phyloP scores from a whole-genome alignment of 2,888 invertebrate species.

The Hyppa rectilinea region DNA sequence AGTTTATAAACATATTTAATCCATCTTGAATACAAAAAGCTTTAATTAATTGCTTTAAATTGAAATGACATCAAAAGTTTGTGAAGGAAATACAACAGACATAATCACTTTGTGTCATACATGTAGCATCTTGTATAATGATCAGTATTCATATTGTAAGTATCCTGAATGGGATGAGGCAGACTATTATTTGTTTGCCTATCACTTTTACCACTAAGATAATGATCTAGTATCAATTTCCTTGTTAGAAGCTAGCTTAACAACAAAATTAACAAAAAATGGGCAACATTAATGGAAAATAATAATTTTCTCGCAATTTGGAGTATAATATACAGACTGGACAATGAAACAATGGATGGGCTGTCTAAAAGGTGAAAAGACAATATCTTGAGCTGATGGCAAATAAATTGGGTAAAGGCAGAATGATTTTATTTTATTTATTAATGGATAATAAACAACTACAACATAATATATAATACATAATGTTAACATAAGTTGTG shows the following conservation, averaged over 20 bases:
- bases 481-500: too few relatives aligned
- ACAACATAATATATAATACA: too few relatives aligned
- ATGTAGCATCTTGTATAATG: background rate
- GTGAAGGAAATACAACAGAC: background rate
- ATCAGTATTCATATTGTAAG: background rate
- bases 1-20: background rate
- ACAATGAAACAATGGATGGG: too few relatives aligned
- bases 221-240: background rate
- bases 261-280: background rate
- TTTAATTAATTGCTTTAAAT: background rate
- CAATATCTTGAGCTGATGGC: too few relatives aligned
- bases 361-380: too few relatives aligned
- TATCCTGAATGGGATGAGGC: background rate
- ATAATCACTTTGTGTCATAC: background rate
- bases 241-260: background rate
- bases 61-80: background rate
- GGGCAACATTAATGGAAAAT: background rate
- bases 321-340: background rate
- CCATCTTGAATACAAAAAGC: background rate
- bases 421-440: too few relatives aligned
- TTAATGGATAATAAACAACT: too few relatives aligned
- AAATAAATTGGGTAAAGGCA: too few relatives aligned
- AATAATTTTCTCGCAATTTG: background rate
- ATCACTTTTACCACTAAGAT: background rate
- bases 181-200: background rate